Percentiles rank a stretch among this genome's conserved stretches.
Conservation (phyloP, 2,797 vertebrate genomes). For the Sphenodon punctatus region DNA sequence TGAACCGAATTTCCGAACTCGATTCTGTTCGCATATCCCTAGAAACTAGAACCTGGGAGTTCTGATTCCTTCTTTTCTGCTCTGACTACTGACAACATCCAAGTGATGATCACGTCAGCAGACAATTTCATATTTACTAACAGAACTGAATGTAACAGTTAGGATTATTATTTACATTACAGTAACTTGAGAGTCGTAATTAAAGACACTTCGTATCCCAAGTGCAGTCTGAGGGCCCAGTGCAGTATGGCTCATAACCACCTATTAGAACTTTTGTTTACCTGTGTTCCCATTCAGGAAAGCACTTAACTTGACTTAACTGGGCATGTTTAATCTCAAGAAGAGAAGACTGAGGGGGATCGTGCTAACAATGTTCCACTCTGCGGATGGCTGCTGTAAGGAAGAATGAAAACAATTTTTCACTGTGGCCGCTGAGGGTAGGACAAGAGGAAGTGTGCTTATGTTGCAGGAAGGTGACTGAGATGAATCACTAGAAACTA, state of each 20-base stretch:
- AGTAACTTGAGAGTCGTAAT: slow-evolving; percentile 13
- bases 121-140: slow-evolving; percentile 40
- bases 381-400: no score
- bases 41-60: slow-evolving; percentile 24
- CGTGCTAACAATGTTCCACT: no score
- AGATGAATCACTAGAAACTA: no score
- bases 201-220: slow-evolving; percentile 18
- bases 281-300: slow-evolving; percentile 3
- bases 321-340: no score
- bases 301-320: slow-evolving; percentile 7
- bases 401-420: no score
- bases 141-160: slow-evolving; percentile 35
- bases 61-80: neutral
- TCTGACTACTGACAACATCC: slow-evolving; percentile 20
- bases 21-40: no score
- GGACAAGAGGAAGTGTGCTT: no score
- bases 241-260: slow-evolving; percentile 4
- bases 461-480: no score
- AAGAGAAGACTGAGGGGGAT: no score
- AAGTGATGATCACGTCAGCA: slow-evolving; percentile 48
- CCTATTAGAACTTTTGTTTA: neutral
- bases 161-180: slow-evolving; percentile 57
- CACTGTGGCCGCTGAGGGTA: no score
- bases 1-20: no score
- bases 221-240: slow-evolving; percentile 39